A percentile compares a stretch with the other conserved stretches of the same genome.
Evolutionary conservation across 2,113 vertebrate genomes (phyloP).

Genomic region (Atlantisia rogersi): DNA sequence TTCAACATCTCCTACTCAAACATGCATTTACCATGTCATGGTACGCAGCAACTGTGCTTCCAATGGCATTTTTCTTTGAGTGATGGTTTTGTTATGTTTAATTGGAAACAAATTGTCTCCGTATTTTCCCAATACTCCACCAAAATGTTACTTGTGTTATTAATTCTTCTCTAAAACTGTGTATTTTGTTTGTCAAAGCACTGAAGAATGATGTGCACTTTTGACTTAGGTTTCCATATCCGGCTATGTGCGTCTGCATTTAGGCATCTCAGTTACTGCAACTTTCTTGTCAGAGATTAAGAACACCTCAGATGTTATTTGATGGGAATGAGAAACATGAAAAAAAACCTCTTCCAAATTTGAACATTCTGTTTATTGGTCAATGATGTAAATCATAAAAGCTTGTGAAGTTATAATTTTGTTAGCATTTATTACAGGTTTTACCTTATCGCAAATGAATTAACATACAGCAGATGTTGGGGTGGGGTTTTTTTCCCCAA

Average conservation of each 20-base stretch:
- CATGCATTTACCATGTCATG: not conserved
- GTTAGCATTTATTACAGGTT: not conserved
- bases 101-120: not conserved
- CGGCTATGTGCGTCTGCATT: not conserved
- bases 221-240: not conserved
- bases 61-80: not conserved
- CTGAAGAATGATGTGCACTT: not conserved
- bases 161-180: not conserved
- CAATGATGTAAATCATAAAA: not conserved
- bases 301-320: not conserved
- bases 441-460: not conserved
- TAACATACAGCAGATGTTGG: not conserved
- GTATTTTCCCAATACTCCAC: not conserved
- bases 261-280: not conserved
- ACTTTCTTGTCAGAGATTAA: not conserved
- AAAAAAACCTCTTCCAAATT: not conserved
- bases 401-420: not conserved
- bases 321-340: not conserved
- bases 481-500: not conserved
- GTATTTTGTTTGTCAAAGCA: not conserved
- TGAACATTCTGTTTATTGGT: not conserved
- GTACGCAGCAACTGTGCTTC: not conserved
- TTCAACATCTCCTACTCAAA: not conserved
- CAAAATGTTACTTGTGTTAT: not conserved
- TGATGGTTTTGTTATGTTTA: not conserved